These are phyloP conservation scores for Lomographa bimaculata DNA, from an alignment of 2,888 invertebrate genomes.

Conservation along the genomic window DNA sequence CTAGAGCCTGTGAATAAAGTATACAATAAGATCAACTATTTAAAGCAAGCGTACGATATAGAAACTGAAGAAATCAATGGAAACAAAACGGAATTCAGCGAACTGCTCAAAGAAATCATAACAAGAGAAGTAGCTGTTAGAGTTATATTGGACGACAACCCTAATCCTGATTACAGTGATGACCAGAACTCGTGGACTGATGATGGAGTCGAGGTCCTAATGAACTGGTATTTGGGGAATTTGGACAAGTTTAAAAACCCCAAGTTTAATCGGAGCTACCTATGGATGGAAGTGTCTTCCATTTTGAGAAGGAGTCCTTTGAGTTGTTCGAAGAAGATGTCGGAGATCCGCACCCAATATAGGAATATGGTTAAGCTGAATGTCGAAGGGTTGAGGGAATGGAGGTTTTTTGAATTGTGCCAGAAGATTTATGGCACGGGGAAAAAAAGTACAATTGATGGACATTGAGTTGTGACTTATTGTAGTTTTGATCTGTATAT, in stretches of 20 bases:
- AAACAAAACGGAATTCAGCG: constrained; percentile 39
- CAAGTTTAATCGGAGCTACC: constrained; percentile 62
- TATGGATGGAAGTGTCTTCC: constrained; percentile 68
- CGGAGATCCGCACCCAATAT: constrained; percentile 66
- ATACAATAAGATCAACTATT: constrained; percentile 66
- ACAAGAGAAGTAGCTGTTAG: constrained; percentile 52
- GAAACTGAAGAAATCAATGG: constrained; percentile 44
- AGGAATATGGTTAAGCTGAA: constrained; percentile 63
- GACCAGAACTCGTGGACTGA: constrained; percentile 57
- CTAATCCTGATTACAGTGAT: constrained; percentile 36
- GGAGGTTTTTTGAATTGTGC: constrained; percentile 67
- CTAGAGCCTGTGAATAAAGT: constrained; percentile 56
- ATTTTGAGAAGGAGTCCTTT: constrained; percentile 63
- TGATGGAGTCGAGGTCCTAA: constrained; percentile 56
- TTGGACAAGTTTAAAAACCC: constrained; percentile 75
- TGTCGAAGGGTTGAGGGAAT: constrained; percentile 49
- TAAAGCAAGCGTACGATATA: constrained; percentile 56
- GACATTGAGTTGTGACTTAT: constrained; percentile 8
- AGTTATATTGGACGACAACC: constrained; percentile 46
- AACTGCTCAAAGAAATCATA: constrained; percentile 51
- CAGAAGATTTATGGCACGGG: constrained; percentile 77
- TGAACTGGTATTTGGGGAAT: constrained; percentile 70
- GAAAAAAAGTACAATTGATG: constrained; percentile 42
- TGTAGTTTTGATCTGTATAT: neutral
- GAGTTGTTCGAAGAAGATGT: constrained; percentile 72